Evolutionary conservation across 2,113 vertebrate genomes (phyloP).

Genomic region (Lophotis ruficrista): DNA sequence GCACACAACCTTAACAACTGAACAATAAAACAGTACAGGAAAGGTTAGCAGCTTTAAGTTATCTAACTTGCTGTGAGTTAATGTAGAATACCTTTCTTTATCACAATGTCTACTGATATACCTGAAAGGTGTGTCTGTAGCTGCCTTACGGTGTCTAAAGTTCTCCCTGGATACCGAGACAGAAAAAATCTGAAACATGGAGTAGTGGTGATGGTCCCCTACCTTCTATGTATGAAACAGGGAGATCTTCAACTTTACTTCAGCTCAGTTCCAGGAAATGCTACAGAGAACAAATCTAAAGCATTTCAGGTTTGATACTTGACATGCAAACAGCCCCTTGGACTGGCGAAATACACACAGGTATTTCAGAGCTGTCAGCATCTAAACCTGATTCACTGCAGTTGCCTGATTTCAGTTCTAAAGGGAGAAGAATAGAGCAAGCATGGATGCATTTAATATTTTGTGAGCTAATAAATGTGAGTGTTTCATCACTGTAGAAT

Average conservation of each 20-base stretch:
- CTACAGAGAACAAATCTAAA: neutral
- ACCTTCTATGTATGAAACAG: neutral
- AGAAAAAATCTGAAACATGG: neutral
- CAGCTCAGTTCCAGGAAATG: neutral
- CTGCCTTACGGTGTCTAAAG: neutral
- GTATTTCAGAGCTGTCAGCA: neutral
- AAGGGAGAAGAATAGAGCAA: neutral
- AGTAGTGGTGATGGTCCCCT: neutral
- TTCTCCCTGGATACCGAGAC: neutral
- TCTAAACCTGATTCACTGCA: neutral
- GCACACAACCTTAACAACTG: neutral
- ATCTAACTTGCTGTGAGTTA: neutral
- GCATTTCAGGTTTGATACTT: neutral
- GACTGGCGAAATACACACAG: neutral
- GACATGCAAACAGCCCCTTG: neutral
- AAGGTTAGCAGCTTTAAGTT: neutral
- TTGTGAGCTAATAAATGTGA: neutral
- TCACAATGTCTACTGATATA: neutral
- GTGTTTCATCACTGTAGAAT: neutral
- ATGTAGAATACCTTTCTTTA: neutral
- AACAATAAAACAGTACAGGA: neutral
- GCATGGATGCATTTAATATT: neutral
- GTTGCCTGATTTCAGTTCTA: neutral
- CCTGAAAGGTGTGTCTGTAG: neutral
- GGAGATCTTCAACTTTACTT: neutral